Base-by-base conservation (phyloP, 2,888 invertebrate species). In the Sinohyriopsis cumingii region DNA sequence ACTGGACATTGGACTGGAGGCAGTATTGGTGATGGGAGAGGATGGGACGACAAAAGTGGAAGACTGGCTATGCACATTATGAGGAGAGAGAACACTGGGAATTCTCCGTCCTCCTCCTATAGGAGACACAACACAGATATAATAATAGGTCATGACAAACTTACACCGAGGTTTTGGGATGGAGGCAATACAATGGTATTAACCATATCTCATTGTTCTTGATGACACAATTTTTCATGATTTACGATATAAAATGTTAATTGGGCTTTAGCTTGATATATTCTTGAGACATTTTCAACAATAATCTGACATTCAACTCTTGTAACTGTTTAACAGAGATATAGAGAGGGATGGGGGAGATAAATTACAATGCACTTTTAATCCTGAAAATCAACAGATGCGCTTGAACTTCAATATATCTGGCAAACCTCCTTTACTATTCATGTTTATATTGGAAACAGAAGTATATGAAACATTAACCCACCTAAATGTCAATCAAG, bases 1-100 rank as follows among this genome's bases (percentile, higher is more conserved):
- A 72, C 89, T 88, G 62, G 87, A 88, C 73, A 85, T 86, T 45
- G 84, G 80, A 54, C 82, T 73, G 57, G 80, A 69, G 65, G 78
- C 74, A 25, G 76, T 71, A 19, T 79, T 79, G n/a, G 86, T 83
- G 28, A 83, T 84, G 25, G 83, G 82, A 63, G 72, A 75, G 12
- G 77, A 66, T 55, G 82, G 74, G 45, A 77, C 66, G 66, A 78
- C 78, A 55, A 78, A 76, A 9, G 82, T 84, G 20, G 88, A 87
- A 63, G 86, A 86, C 24, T 86, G 84, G 59, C 82, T 84, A 53
- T 85, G 81, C 55, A 85, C 77, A 45, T 45, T 45, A 56, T 84
- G 76, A 57, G 87, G 84, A 20, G 87, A 87, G 63, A 79, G 70
- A 61, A 85, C 61, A 67, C 83, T 84, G 28, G 82, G 78, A 63